Evolutionary conservation across 92 coral and sea anemone species (phyloP).

Genomic region (Paramuricea clavata): DNA sequence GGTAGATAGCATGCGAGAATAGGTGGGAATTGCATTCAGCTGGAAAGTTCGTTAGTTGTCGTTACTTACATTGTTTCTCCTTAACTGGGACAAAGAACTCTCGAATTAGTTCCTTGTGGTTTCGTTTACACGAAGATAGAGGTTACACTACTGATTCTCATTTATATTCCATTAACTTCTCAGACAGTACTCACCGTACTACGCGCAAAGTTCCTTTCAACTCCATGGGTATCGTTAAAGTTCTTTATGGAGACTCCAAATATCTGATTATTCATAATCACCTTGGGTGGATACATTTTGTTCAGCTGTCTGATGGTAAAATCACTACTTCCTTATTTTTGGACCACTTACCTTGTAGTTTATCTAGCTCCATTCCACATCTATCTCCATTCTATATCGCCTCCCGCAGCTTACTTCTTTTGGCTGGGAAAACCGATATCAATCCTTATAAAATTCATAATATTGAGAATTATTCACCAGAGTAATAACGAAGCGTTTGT

Average conservation of each 20-base stretch:
- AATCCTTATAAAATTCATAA: too few species aligned
- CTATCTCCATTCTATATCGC: not conserved
- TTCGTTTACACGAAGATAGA: too few species aligned
- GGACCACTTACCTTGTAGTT: not conserved
- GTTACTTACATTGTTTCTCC: not conserved
- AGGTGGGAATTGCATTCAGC: not conserved
- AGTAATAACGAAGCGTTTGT: too few species aligned
- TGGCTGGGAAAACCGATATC: not conserved
- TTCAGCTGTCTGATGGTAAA: not conserved
- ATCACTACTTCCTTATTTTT: not conserved
- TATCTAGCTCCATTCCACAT: too few species aligned
- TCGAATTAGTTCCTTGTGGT: not conserved
- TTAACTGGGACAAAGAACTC: not conserved
- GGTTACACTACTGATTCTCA: too few species aligned
- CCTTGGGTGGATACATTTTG: not conserved
- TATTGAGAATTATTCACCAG: too few species aligned
- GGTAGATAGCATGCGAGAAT: not conserved
- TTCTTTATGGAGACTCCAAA: not conserved
- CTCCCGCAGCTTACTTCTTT: not conserved
- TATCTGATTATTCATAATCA: not conserved
- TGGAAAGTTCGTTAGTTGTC: not conserved
- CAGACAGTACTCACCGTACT: too few species aligned
- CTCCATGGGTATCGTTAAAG: not conserved
- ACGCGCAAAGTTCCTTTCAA: too few species aligned
- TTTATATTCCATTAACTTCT: too few species aligned